Evolutionary conservation across 2,113 vertebrate species (phyloP), one percentile per base, ranked within the genome.

Genomic region (Mus spicilegus): DNA sequence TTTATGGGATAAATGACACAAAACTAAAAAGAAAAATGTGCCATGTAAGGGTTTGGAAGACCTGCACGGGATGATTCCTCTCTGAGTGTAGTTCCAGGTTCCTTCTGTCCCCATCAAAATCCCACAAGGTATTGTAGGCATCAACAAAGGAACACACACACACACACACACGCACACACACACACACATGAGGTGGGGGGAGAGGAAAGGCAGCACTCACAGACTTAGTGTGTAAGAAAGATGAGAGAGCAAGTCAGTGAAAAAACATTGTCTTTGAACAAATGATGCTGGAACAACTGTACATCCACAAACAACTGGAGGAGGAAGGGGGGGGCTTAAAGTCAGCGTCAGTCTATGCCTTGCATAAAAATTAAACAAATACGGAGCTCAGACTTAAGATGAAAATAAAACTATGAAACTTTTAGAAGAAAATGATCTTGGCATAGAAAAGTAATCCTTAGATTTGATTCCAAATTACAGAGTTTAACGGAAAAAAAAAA

Each of bases 321-420:
- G 85, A 70, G 22, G 42, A 87, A 49, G 42, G 42, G 33, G 20
- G 13, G 20, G 22, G 19, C 13, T 56, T 24, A 56, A 20, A 88
- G 77, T 75, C 26, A 56, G 58, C 36, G 17, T 22, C 10, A 30
- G 24, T 11, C 24, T 42, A 75, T 13, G 54, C 7, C 30, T 85
- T 7, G 61, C 24, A 24, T 36, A 61, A 76, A 75, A 76, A 69
- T 63, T n/a, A 76, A 61, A 39, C 24, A 89, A 56, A 93, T 70
- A 63, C 1, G 7, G 20, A 72, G 42, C 54, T 51, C 70, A 70
- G 72, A 85, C 7, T 72, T 77, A 69, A 77, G 26, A 24, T 73
- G 56, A 87, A 87, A 87, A 75, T 56, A 94, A 81, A 91, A 77
- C 69, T 30, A 92, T 16, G 51, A 73, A 84, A 72, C 30, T 77